These are phyloP conservation scores for Sarcophaga bullata DNA, from an alignment of 1,140 invertebrate genomes.

Conservation along the genomic window DNA sequence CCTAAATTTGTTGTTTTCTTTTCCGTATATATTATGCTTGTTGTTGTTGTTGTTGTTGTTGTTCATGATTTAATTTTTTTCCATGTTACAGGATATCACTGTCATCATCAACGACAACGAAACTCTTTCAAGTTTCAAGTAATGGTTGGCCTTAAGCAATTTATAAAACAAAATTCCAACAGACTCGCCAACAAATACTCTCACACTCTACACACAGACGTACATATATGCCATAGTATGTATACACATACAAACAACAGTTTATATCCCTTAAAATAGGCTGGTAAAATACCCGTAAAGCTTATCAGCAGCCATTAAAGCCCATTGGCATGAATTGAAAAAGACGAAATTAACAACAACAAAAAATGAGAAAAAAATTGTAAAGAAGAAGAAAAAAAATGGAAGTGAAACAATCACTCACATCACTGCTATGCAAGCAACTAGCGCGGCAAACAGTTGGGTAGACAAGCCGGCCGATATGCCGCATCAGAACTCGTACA, in stretches of 20 bases:
- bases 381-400: no score
- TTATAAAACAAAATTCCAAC: conserved; percentile 24
- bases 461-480: background rate
- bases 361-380: background rate
- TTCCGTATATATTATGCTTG: background rate
- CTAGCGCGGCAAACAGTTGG: background rate
- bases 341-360: background rate
- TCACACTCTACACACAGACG: background rate
- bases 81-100: conserved; percentile 10
- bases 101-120: conserved; percentile 34
- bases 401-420: background rate
- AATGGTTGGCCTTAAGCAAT: conserved; percentile 34
- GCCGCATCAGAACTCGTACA: background rate
- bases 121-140: background rate
- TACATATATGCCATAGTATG: background rate
- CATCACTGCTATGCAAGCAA: background rate
- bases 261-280: conserved; percentile 30
- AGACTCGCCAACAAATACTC: background rate
- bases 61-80: background rate
- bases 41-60: conserved; percentile 1
- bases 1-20: conserved; percentile 30
- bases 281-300: conserved; percentile 40
- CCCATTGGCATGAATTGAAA: conserved; percentile 24
- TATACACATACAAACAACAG: background rate
- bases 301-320: conserved; percentile 39